A percentile compares a stretch with the other conserved stretches of the same genome.
Conservation (phyloP, 2,888 invertebrate genomes). For the Germaria angustata region DNA sequence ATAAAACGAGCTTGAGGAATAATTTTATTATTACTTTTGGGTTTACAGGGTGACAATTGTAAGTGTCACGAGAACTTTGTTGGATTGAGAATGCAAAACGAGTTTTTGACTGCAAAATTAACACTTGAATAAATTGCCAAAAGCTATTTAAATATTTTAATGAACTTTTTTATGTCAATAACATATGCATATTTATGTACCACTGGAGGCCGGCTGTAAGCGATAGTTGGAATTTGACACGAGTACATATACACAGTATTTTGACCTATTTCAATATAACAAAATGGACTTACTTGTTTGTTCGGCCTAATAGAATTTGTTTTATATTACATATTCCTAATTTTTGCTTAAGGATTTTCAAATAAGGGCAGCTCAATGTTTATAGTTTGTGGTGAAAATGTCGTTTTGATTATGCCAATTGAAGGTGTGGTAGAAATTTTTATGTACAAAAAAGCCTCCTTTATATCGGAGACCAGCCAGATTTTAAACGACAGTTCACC, state of each 20-base stretch:
- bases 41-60: constrained; percentile 64
- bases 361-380: too few relatives aligned
- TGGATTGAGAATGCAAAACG: constrained; percentile 18
- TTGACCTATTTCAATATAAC: not conserved
- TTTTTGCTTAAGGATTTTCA: too few relatives aligned
- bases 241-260: not conserved
- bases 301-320: too few relatives aligned
- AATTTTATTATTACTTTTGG: constrained; percentile 49
- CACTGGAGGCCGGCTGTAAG: not conserved
- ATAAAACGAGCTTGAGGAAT: constrained; percentile 12
- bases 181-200: not conserved
- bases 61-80: constrained; percentile 49
- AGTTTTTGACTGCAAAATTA: constrained; percentile 32
- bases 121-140: constrained; percentile 47
- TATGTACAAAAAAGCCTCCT: too few relatives aligned
- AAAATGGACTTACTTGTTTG: too few relatives aligned
- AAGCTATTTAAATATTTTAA: constrained; percentile 20
- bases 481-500: too few relatives aligned
- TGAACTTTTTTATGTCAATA: constrained; percentile 6
- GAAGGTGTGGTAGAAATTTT: too few relatives aligned
- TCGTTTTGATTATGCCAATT: too few relatives aligned
- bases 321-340: too few relatives aligned
- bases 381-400: too few relatives aligned
- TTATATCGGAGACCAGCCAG: too few relatives aligned
- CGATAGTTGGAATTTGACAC: constrained; percentile 8